Base-by-base conservation (phyloP, 2,113 vertebrate genomes). In the Choloepus hoffmanni region DNA sequence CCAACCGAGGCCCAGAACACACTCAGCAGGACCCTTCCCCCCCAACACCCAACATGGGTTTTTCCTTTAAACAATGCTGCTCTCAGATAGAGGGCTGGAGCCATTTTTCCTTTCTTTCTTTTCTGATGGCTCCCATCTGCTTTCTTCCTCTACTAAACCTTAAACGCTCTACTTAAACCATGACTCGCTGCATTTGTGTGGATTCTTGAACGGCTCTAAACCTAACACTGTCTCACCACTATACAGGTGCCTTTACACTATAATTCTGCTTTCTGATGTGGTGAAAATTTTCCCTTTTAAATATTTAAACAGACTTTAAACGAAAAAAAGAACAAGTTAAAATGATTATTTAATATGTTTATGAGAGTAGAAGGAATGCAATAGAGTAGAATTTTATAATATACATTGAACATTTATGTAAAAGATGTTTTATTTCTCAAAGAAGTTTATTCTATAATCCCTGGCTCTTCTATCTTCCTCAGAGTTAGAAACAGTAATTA, bases 341-440 rank as follows among this genome's bases (percentile, higher is more conserved):
- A 92, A 7, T n/a, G 83, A 87, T 58, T 92, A 67, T 97, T 96
- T 97, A 95, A 84, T 92, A 88, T 5, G 88, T 88, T 78, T 74
- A 14, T 68, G 89, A 68, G 85, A 92, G 68, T 3, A 87, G 70
- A 85, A 96, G 81, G 85, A 93, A 92, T 58, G 85, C 50, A 76
- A 77, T 30, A 92, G 93, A 48, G n/a, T 74, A 79, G 50, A 93
- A 77, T 86, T 87, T 72, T 84, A 74, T 62, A 90, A 68, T 55
- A 68, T n/a, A 82, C 55, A 65, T 45, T 48, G 40, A 74, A 83
- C 24, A 77, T 16, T 67, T 36, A 81, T 14, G 33, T 36, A 82
- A 93, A 88, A 74, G 63, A 50, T 77, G 55, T 60, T 63, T 68
- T 45, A 77, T 68, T 95, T 95, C 73, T 83, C 85, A 94, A 94